A percentile compares a stretch with the other conserved stretches of the same genome.
phyloP scores from a whole-genome alignment of 2,113 vertebrate species.

The Microcebus lehilahytsara region DNA sequence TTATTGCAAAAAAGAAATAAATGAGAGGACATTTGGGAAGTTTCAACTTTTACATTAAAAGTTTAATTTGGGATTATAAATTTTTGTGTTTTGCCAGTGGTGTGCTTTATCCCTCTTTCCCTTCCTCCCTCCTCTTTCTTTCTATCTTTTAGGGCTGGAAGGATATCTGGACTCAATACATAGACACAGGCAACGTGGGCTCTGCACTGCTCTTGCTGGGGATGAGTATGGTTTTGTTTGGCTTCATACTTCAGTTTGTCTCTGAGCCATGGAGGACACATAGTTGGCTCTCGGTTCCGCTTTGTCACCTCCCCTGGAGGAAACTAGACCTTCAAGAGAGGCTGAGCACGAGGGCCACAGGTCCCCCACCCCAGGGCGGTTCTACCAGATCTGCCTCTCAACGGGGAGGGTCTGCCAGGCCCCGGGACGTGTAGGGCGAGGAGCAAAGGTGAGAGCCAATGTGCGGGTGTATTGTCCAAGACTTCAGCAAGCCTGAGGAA shows the following conservation, averaged over 20 bases:
- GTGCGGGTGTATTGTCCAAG: not conserved
- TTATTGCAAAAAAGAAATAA: not conserved
- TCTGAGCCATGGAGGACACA: not conserved
- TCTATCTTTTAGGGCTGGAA: not conserved
- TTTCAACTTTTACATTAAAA: no score
- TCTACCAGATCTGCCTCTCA: not conserved
- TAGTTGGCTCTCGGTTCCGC: not conserved
- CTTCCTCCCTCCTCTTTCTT: accelerated
- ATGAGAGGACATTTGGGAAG: not conserved
- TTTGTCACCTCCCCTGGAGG: not conserved
- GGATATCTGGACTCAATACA: not conserved
- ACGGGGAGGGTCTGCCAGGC: not conserved
- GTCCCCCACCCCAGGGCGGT: no score
- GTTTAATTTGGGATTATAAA: not conserved
- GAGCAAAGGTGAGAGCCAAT: not conserved
- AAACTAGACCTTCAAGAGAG: not conserved
- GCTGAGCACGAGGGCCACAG: not conserved
- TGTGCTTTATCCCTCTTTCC: not conserved
- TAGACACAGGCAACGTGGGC: not conserved
- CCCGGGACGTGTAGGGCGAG: not conserved
- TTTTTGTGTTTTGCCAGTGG: not conserved
- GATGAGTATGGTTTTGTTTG: not conserved
- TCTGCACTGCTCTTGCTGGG: not conserved
- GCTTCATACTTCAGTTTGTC: not conserved
- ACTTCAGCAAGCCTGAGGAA: not conserved